Evolutionary conservation across 2,113 vertebrate species (phyloP), one percentile per base, ranked within the genome.

Genomic region (Anthoscopus minutus): DNA sequence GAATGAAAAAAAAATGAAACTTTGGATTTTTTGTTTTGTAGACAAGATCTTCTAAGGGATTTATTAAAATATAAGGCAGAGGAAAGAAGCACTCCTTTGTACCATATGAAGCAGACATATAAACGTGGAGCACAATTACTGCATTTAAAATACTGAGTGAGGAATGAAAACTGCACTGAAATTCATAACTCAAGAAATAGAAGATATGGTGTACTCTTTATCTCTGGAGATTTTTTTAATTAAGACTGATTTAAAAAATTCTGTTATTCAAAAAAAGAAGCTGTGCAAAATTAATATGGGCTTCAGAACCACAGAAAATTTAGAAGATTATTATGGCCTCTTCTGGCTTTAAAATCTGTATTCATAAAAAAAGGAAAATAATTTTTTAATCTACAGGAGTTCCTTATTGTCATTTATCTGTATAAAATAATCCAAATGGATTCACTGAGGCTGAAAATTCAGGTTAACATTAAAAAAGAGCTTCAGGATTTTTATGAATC

Each of bases 141-240:
- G 5, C 48, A 47, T 74, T 88, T 83, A 66, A 64, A 92, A 91
- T 56, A 56, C 15, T 61, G 48, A 69, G 6, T 65, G 8, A 19
- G 37, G 20, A 81, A 85, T 72, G 35, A 86, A 93, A 81, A 23
- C 17, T 44, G 57, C 9, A 42, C 21, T 20, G 16, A 88, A 88
- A 89, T 37, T 48, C 27, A 11, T 44, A 67, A 79, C 23, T 67
- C 13, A n/a, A 33, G 51, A 58, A 72, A 84, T 42, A 4, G 31
- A 15, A 91, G 81, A 11, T 66, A 37, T 44, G 10, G 13, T 65
- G 25, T 19, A 37, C 81, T 71, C 18, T 83, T 54, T 78, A 51
- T 71, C 47, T 83, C 77, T 64, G 21, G 31, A 90, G 86, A 57
- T 47, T 65, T 88, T 88, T 95, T 92, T 44, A 91, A 95, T 94